These are phyloP conservation scores for Conistra vaccinii DNA, from an alignment of 2,888 invertebrate genomes.

Conservation along the genomic window DNA sequence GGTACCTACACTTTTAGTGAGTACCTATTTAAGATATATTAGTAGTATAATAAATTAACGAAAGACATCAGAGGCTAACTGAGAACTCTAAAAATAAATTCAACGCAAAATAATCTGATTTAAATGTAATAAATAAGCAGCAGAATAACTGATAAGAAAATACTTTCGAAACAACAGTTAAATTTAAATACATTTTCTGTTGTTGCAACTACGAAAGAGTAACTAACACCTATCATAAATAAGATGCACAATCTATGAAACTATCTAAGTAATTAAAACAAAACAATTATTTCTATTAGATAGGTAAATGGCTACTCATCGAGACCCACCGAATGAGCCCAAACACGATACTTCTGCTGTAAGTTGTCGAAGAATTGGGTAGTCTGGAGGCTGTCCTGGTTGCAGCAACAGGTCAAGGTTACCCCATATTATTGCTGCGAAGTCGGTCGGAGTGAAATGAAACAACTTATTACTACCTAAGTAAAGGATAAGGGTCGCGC, in stretches of 20 bases:
- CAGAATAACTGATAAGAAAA: not conserved
- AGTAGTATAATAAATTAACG: not conserved
- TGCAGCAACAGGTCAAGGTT: not conserved
- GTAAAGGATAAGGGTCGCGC: too few species aligned
- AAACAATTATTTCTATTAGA: not conserved
- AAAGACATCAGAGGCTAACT: not conserved
- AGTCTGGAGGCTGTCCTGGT: not conserved
- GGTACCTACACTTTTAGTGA: too few species aligned
- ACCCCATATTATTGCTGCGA: not conserved
- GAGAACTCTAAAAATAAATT: not conserved
- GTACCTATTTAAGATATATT: too few species aligned
- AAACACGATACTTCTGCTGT: not conserved
- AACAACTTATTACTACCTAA: not conserved
- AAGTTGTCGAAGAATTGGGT: too few species aligned
- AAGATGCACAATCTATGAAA: not conserved
- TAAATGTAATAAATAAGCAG: not conserved
- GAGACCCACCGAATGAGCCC: too few species aligned
- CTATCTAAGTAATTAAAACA: not conserved
- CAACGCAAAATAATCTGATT: not conserved
- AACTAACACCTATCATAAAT: not conserved
- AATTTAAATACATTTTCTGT: not conserved
- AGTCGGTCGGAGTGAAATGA: not conserved
- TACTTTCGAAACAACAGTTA: too few species aligned
- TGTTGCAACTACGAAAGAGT: not conserved
- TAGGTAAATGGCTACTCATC: not conserved